Base-by-base conservation (phyloP, 2,113 vertebrate genomes). In the Sylvia atricapilla region DNA sequence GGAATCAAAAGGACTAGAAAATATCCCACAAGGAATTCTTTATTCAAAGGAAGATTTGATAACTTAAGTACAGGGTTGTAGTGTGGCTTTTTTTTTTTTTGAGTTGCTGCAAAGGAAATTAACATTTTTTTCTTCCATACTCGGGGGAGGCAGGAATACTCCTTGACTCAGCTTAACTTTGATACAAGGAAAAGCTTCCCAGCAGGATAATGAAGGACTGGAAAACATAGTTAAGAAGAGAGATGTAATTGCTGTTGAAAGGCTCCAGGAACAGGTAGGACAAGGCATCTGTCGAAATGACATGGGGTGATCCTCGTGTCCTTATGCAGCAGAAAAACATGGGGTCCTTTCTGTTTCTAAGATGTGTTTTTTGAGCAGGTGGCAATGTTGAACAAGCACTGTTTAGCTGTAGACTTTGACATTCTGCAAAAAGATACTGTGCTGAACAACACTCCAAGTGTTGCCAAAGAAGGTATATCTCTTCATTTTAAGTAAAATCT, bases 401-500 rank as follows among this genome's bases (percentile, higher is more conserved):
- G 33, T 31, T 94, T 84, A 91, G 55, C 59, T 88, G 63, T 50
- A 90, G 68, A 74, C 23, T 82, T 14, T 14, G 50, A 63, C 59
- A 84, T 84, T 75, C 24, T 83, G 49, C 59, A 84, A 88, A 88
- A 60, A 75, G 49, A 55, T 84, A 47, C 25, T 84, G 44, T 90
- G 56, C 72, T 95, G 85, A 95, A 90, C 87, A 90, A 77, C 67
- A 35, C 59, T 74, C 35, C 72, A 75, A 93, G 49, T 81, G 31
- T 86, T 93, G 88, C 82, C 63, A 75, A 93, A 94, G 67, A 94
- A 93, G 53, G 59, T 67, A 2, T 56, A 60, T 64, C 68, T 50
- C 77, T 95, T 79, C 22, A 63, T 79, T 93, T 74, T 70, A 67
- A 81, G 80, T 78, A 47, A 95, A 93, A 94, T 86, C 75, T 77